These are phyloP conservation scores for Bothrops jararaca DNA, from an alignment of 2,113 vertebrate species.

Conservation along the genomic window DNA sequence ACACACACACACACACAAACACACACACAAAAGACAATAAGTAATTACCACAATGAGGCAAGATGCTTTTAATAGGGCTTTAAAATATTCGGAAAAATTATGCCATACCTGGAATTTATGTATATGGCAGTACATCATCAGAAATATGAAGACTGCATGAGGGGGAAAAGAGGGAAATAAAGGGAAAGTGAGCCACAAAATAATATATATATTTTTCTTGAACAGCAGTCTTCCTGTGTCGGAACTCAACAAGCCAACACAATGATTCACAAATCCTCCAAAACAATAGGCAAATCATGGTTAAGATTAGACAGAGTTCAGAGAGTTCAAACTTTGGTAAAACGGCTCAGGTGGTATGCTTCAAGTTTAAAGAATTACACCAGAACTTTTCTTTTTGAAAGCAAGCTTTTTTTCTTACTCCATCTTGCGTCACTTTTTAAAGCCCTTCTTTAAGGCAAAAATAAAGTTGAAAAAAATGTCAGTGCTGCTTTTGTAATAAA, in stretches of 20 bases:
- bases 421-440: not conserved
- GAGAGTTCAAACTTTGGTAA: not conserved
- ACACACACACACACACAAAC: not conserved
- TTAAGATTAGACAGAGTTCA: not conserved
- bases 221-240: conserved; percentile 26
- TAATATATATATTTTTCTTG: no score
- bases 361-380: not conserved
- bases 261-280: conserved; percentile 31
- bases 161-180: no score
- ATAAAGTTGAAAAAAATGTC: not conserved
- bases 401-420: not conserved
- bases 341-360: not conserved
- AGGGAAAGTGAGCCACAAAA: no score
- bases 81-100: not conserved
- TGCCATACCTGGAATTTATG: not conserved
- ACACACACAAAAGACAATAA: not conserved
- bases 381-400: not conserved
- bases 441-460: not conserved
- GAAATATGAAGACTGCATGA: conserved; percentile 24
- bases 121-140: not conserved
- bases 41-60: not conserved
- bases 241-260: conserved; percentile 42
- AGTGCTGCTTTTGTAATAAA: not conserved
- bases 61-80: not conserved
- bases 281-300: conserved; percentile 29